Base-by-base conservation (phyloP, 2,888 invertebrate genomes). In the Chaitophorus viminalis region DNA sequence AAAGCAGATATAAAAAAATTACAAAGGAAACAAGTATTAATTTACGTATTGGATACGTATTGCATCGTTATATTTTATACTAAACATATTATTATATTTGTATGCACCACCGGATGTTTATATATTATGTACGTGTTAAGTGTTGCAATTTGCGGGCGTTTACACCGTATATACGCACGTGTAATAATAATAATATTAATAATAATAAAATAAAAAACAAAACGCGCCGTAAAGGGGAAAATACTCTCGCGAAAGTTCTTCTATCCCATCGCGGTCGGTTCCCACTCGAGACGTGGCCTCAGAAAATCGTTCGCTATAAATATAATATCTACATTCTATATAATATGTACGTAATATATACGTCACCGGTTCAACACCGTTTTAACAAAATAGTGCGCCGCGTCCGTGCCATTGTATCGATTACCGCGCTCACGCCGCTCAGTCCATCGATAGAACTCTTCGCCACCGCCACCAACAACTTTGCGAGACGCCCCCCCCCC, bases 241-340 rank as follows among this genome's bases (percentile, higher is more conserved):
- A 68, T 11, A 68, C n/a, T 68, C 25, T 68, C 29, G 68, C 4
- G 29, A 25, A 25, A 68, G 29, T 29, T 68, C 25, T 68, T 68
- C n/a, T 68, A 25, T 68, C 29, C n/a, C 11, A 29, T 68, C 68
- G 68, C 9, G 9, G 29, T 29, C 29, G 29, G n/a, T 3, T 68
- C 68, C 11, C 68, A n/a, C n/a, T 29, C 68, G 68, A 68, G 68
- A 68, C 68, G 68, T n/a, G 29, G 68, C 68, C 68, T 68, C 68
- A 11, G 29, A 25, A 68, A 25, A 68, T 68, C 68, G n/a, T 60
- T 60, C 25, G 60, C 6, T 60, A 25, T 60, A 60, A 4, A 46
- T 8, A 21, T 21, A 60, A n/a, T n/a, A n/a, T n/a, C n/a, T n/a
- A n/a, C n/a, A n/a, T n/a, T n/a, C n/a, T 60, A 60, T 60, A 21